Percentiles rank a stretch among this genome's conserved stretches.
phyloP scores from a whole-genome alignment of 2,113 vertebrate species.

The Eleginops maclovinus region DNA sequence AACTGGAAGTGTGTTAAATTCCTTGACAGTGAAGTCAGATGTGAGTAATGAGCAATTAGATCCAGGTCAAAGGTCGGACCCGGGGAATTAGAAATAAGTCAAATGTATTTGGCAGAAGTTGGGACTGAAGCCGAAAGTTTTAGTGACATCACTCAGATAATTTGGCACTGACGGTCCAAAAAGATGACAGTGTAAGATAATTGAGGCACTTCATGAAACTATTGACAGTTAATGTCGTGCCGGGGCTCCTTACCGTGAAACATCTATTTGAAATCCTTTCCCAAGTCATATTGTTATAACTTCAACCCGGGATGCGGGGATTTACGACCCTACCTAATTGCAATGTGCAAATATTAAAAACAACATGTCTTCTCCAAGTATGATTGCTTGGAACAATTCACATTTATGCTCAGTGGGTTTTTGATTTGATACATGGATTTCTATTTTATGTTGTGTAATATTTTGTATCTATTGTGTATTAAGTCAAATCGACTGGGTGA shows the following conservation, averaged over 20 bases:
- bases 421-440: not conserved
- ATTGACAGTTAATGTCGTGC: not conserved
- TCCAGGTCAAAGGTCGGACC: conserved; percentile 42
- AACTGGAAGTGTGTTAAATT: conserved; percentile 9
- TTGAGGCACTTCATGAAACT: not conserved
- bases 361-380: conserved; percentile 16
- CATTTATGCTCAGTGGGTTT: not conserved
- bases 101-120: conserved; percentile 9
- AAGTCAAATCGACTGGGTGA: not conserved
- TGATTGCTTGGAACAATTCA: not conserved
- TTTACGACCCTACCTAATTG: conserved; percentile 7
- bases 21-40: conserved; percentile 6
- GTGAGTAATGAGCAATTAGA: conserved; percentile 46
- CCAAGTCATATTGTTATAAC: conserved; percentile 6
- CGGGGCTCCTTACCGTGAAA: not conserved
- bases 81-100: conserved; percentile 37
- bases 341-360: not conserved
- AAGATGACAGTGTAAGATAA: conserved; percentile 14
- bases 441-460: too few species aligned
- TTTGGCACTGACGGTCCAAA: conserved; percentile 10
- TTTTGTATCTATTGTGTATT: not conserved
- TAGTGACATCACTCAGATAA: conserved; percentile 12
- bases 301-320: not conserved
- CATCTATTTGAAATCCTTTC: not conserved
- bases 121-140: conserved; percentile 12